Conservation (phyloP, 2,888 invertebrate genomes). For the Agrochola litura region DNA sequence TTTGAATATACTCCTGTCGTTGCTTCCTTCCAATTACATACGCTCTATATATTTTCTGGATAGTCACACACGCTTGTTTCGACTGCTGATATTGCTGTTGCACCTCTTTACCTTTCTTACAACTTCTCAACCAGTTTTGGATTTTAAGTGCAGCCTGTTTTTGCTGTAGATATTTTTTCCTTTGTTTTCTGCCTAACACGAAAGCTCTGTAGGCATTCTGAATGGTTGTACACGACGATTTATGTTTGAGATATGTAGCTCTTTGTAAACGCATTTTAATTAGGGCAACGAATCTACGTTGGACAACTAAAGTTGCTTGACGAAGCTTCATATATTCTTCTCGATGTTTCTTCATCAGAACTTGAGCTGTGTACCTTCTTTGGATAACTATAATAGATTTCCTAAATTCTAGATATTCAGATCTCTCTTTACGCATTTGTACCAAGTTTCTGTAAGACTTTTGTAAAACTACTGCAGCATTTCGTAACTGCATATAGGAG, state of each 20-base stretch:
- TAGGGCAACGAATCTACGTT: conserved; percentile 83
- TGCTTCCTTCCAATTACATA: conserved; percentile 77
- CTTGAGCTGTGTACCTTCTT: conserved; percentile 78
- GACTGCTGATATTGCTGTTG: conserved; percentile 73
- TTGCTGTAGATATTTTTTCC: conserved; percentile 74
- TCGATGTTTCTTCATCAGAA: conserved; percentile 73
- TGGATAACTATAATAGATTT: conserved; percentile 77
- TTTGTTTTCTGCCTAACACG: conserved; percentile 72
- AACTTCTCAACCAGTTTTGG: conserved; percentile 86
- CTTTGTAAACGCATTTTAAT: conserved; percentile 77
- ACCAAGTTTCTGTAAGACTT: conserved; percentile 82
- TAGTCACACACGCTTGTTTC: conserved; percentile 79
- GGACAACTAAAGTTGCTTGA: conserved; percentile 79
- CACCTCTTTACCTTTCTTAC: conserved; percentile 70
- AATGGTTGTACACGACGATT: conserved; percentile 76
- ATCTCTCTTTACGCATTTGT: conserved; percentile 78
- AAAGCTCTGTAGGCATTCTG: conserved; percentile 84
- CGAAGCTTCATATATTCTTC: conserved; percentile 72
- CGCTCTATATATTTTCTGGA: conserved; percentile 86
- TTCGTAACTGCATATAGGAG: conserved; percentile 44
- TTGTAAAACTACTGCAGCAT: conserved; percentile 87
- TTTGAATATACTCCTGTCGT: conserved; percentile 77
- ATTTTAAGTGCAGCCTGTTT: conserved; percentile 81
- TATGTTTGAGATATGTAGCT: conserved; percentile 73
- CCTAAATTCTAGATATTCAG: conserved; percentile 65